Conservation (phyloP, 2,888 invertebrate species). For the Calephelis perditalis region DNA sequence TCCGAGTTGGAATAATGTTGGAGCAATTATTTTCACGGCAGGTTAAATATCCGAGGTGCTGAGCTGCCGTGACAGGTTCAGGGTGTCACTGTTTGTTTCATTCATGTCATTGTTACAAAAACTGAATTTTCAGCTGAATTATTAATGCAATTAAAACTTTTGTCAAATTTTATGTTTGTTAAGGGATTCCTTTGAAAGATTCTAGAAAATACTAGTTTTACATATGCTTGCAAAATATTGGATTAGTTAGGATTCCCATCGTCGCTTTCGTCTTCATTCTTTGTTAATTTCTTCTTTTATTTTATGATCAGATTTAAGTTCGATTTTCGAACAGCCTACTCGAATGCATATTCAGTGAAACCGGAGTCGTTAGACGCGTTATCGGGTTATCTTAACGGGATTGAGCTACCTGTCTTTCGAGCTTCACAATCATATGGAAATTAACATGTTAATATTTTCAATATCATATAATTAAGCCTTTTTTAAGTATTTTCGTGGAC, state of each 20-base stretch:
- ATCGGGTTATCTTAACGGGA: conserved; percentile 54
- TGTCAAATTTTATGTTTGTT: too few relatives aligned
- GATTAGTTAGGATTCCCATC: too few relatives aligned
- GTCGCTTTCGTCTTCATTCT: too few relatives aligned
- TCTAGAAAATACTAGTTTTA: too few relatives aligned
- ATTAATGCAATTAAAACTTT: conserved; percentile 8
- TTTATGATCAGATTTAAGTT: background rate
- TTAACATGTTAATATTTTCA: conserved; percentile 10
- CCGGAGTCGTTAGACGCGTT: conserved; percentile 26
- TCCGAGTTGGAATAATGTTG: conserved; percentile 23
- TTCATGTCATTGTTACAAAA: conserved; percentile 31
- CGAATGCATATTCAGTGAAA: conserved; percentile 18
- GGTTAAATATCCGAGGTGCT: conserved; percentile 25
- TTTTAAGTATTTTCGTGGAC: background rate
- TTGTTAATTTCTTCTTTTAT: too few relatives aligned
- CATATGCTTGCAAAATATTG: too few relatives aligned
- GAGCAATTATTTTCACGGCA: conserved; percentile 28
- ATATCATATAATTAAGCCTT: background rate
- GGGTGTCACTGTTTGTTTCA: conserved; percentile 41
- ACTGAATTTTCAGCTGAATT: background rate
- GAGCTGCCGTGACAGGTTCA: conserved; percentile 43
- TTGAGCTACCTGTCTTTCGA: conserved; percentile 36
- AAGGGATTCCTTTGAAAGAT: too few relatives aligned
- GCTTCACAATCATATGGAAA: conserved; percentile 8
- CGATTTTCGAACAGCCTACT: conserved; percentile 35